A percentile compares a stretch with the other conserved stretches of the same genome.
These are phyloP conservation scores for Apistogramma diplotaenia DNA, from an alignment of 2,113 vertebrate genomes.

Conservation along the genomic window DNA sequence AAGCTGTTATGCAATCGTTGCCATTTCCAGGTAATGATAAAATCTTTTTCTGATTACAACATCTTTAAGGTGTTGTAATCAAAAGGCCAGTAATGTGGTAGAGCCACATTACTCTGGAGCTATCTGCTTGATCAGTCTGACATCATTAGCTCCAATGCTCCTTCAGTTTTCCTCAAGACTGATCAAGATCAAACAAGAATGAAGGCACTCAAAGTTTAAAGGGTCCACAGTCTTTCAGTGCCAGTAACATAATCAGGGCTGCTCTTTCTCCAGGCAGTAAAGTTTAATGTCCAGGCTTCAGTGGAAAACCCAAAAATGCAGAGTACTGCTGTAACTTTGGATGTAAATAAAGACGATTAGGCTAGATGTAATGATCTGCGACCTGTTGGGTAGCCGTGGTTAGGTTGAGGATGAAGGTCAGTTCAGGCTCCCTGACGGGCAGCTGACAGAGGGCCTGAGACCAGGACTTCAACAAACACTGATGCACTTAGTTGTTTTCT, in stretches of 20 bases:
- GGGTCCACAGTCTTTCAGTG: background rate
- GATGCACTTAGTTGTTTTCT: background rate
- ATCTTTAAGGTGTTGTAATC: background rate
- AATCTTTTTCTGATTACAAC: background rate
- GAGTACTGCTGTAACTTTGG: too few relatives aligned
- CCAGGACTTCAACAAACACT: too few relatives aligned
- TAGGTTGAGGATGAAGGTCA: too few relatives aligned
- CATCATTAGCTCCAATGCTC: too few relatives aligned
- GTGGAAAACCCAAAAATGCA: too few relatives aligned
- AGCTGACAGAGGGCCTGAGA: too few relatives aligned
- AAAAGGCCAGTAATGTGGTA: too few relatives aligned
- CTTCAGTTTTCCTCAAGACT: background rate
- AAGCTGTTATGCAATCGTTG: background rate
- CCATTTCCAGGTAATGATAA: background rate
- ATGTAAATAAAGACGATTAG: background rate
- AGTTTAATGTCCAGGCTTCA: too few relatives aligned
- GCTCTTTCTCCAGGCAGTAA: too few relatives aligned
- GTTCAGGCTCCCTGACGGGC: too few relatives aligned
- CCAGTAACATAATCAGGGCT: too few relatives aligned
- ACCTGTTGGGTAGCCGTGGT: too few relatives aligned
- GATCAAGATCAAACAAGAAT: background rate
- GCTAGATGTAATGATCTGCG: rapidly evolving
- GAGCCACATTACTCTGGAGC: background rate
- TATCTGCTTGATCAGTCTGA: background rate
- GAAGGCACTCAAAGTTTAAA: rapidly evolving